Evolutionary conservation across 1,140 invertebrate species (phyloP), one percentile per base, ranked within the genome.

Genomic region (Melanaphis sacchari): DNA sequence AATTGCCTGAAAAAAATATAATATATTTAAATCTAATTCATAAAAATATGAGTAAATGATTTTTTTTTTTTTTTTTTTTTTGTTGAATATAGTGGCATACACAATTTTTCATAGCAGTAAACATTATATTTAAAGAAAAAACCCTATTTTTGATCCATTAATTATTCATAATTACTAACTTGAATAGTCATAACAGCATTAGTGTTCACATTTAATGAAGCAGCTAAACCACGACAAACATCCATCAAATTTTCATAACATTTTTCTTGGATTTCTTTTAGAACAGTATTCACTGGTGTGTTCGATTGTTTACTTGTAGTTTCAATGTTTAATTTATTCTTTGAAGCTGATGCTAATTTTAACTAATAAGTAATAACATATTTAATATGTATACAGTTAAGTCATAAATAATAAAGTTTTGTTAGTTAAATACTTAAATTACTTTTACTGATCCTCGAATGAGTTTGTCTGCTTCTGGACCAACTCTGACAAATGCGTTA

Each of bases 401-500:
- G 15, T 18, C 31, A 91, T 90, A 18, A 93, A 89, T 93, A 90
- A 91, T 43, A 81, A n/a, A 52, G 24, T 52, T 52, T 38, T 52
- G 38, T 41, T 91, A 81, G 18, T 41, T 41, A 66, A 94, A 66
- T 18, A 94, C 94, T 36, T 94, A 94, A 26, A 43, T 94, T 94
- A 96, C 95, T 94, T 96, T 96, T 21, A 94, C 91, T 94, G 95
- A 95, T 18, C 96, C 95, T 88, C 93, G 94, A 76, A 96, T 94
- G 4, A 96, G 94, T 49, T 95, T 94, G 22, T 94, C 90, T 38
- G 90, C 94, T 91, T 94, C 90, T n/a, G 94, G 82, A 26, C 98
- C 98, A 38, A 97, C 95, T 94, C 96, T 96, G 38, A 99, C 94
- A 95, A 99, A 99, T 26, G 97, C 96, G 94, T 96, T 96, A 21